A percentile compares a stretch with the other conserved stretches of the same genome.
Evolutionary conservation across 2,888 invertebrate genomes (phyloP).

Genomic region (Hemithea aestivaria): DNA sequence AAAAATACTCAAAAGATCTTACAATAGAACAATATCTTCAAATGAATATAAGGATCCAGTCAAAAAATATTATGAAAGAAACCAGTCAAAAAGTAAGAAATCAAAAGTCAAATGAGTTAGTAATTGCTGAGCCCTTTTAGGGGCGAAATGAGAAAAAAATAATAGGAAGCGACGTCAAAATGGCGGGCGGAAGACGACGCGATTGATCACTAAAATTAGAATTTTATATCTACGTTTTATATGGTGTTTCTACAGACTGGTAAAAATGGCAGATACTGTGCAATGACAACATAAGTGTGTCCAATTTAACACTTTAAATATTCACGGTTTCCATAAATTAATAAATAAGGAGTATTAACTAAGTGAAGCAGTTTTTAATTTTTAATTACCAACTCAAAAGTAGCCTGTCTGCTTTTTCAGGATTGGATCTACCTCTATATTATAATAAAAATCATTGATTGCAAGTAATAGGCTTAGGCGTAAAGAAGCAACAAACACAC

Average conservation of each 20-base stretch:
- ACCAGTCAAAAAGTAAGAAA: constrained; percentile 8
- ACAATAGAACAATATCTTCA: constrained; percentile 10
- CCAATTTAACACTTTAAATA: too few relatives aligned
- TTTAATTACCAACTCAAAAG: too few relatives aligned
- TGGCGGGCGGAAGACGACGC: constrained; percentile 4
- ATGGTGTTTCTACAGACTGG: neutral
- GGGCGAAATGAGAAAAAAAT: constrained; percentile 16
- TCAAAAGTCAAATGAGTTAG: constrained; percentile 24
- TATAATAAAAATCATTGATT: too few relatives aligned
- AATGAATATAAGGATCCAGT: constrained; percentile 6
- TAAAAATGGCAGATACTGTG: neutral
- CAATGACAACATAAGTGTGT: too few relatives aligned
- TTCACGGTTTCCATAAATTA: too few relatives aligned
- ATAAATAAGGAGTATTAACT: too few relatives aligned
- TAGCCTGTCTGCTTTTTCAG: too few relatives aligned
- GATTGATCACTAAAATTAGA: constrained; percentile 6
- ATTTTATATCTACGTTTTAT: neutral
- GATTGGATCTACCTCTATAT: too few relatives aligned
- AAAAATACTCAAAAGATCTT: constrained; percentile 2
- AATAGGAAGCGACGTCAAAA: constrained; percentile 1
- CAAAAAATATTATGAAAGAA: constrained; percentile 6
- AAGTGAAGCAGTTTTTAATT: too few relatives aligned
- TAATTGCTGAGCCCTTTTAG: constrained; percentile 21
- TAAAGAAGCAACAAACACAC: too few relatives aligned
- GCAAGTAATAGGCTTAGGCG: too few relatives aligned